phyloP scores from a whole-genome alignment of 1,140 invertebrate genomes.

The Mercenaria mercenaria region DNA sequence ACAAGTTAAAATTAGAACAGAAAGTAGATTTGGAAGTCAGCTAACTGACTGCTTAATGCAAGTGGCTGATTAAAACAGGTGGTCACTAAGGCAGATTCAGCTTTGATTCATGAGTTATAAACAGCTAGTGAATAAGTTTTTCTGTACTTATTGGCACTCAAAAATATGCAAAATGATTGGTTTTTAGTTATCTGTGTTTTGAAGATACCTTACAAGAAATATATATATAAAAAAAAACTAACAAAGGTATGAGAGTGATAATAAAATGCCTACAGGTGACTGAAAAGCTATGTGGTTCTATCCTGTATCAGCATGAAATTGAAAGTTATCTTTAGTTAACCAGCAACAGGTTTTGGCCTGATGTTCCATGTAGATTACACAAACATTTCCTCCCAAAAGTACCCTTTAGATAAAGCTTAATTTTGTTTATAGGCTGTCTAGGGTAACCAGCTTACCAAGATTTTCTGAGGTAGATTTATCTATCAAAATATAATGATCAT shows the following conservation, averaged over 20 bases:
- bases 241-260: background rate
- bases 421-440: background rate
- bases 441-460: background rate
- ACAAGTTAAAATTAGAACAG: no score
- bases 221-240: no score
- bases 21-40: no score
- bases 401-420: background rate
- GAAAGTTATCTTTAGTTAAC: constrained; percentile 19
- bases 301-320: background rate
- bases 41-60: no score
- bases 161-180: no score
- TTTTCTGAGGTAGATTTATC: background rate
- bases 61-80: no score
- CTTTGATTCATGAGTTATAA: no score
- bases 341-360: background rate
- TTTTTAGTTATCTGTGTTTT: no score
- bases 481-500: background rate
- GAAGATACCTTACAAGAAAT: no score
- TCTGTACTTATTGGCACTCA: no score
- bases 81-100: no score
- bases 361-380: background rate
- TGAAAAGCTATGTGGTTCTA: background rate
- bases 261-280: background rate
- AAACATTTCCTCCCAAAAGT: background rate
- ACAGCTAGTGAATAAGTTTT: no score